These are phyloP conservation scores for Pyrochroa serraticornis DNA, from an alignment of 2,888 invertebrate species.

Conservation along the genomic window DNA sequence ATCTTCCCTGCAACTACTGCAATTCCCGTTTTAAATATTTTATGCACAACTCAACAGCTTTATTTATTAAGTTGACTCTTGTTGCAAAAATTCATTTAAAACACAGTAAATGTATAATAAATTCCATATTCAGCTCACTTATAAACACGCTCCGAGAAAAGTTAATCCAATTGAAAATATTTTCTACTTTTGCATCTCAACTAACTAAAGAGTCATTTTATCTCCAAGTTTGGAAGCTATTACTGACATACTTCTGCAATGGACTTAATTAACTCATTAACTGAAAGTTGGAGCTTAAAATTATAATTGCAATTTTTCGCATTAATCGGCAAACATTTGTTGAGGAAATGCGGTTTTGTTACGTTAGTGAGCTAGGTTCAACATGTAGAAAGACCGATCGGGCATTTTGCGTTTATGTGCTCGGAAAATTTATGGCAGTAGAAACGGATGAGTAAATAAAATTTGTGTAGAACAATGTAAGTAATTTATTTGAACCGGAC, in stretches of 20 bases:
- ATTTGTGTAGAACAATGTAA: constrained; percentile 17
- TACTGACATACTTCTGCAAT: no score
- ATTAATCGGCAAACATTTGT: no score
- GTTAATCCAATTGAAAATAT: constrained; percentile 20
- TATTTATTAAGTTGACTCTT: constrained; percentile 11
- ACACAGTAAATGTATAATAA: constrained; percentile 9
- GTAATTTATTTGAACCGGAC: constrained; percentile 18
- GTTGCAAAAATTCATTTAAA: constrained; percentile 16
- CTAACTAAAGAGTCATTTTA: not conserved
- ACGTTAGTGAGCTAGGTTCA: no score
- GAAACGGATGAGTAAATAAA: constrained; percentile 16
- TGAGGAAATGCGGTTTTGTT: no score
- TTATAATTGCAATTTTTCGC: no score
- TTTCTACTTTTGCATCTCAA: constrained; percentile 16
- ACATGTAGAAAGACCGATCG: no score
- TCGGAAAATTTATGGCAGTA: constrained; percentile 4
- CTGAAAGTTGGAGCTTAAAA: no score
- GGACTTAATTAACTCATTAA: no score
- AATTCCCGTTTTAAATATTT: constrained; percentile 12
- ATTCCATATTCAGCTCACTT: constrained; percentile 20
- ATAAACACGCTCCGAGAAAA: constrained; percentile 6
- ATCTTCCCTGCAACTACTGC: constrained; percentile 9
- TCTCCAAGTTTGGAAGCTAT: no score
- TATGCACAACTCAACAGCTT: constrained; percentile 11
- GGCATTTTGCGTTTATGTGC: constrained; percentile 1